phyloP scores from a whole-genome alignment of 2,797 vertebrate genomes.

The Hypotaenidia okinawae region DNA sequence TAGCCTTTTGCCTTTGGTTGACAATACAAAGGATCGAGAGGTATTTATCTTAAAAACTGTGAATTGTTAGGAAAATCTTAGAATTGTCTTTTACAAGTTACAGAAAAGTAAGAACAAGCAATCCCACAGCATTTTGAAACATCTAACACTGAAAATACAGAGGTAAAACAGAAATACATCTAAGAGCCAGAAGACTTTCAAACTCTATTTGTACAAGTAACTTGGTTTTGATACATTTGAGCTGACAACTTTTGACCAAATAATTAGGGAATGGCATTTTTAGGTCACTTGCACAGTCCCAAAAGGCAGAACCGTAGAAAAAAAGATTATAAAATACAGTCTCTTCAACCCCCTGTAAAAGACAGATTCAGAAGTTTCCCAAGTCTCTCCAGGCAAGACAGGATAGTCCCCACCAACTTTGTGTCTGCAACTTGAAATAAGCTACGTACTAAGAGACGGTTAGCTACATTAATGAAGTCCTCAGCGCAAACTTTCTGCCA shows the following conservation, averaged over 20 bases:
- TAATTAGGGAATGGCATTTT: constrained; percentile 25
- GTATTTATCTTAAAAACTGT: neutral
- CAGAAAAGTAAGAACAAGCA: neutral
- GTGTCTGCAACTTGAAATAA: neutral
- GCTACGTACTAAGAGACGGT: neutral
- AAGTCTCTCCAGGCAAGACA: neutral
- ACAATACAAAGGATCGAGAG: neutral
- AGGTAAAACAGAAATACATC: neutral
- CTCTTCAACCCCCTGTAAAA: neutral
- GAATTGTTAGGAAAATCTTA: neutral
- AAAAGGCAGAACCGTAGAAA: neutral
- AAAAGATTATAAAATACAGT: neutral
- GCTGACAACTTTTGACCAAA: constrained; percentile 17
- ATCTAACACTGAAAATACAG: neutral
- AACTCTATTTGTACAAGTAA: neutral
- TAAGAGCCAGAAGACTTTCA: neutral
- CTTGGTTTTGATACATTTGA: neutral
- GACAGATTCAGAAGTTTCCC: neutral
- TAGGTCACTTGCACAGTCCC: neutral
- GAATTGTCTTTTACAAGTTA: neutral
- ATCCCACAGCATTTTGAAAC: neutral
- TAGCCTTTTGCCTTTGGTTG: neutral
- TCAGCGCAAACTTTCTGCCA: neutral
- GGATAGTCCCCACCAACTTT: neutral
- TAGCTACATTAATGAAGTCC: neutral